Evolutionary conservation across 2,113 vertebrate species (phyloP), one percentile per base, ranked within the genome.

Genomic region (Barbus barbus): DNA sequence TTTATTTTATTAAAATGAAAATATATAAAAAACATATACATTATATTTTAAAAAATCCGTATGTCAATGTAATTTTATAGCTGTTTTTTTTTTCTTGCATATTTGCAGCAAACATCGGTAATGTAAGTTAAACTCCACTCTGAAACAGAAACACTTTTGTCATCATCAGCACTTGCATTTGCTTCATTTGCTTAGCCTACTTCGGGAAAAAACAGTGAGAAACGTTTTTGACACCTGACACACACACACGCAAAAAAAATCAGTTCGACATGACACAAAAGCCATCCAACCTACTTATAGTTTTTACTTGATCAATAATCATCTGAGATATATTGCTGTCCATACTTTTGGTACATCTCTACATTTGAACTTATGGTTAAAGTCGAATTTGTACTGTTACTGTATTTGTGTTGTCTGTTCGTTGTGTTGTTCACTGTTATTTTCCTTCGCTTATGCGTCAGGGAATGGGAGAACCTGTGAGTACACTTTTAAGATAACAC

Each of bases 391-490:
- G 5, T 53, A 38, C 80, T 61, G 87, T 12, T 44, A 3, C 41
- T 44, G 2, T 44, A 44, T 44, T 44, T 56, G n/a, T n/a, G n/a
- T n/a, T n/a, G 11, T 88, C 61, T 78, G 67, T 74, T 61, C 1
- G 12, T n/a, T 72, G 41, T 78, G 85, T 31, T 88, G 90, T 88
- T 89, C 82, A 82, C 88, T 71, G 14, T 46, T 79, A 44, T 46
- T 79, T 79, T 63, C 38, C 22, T 44, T 81, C 81, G 75, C 24
- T 85, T 88, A 91, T 92, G 93, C 96, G 92, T 90, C 94, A 98
- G 98, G 78, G 97, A 99, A 90, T 99, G 98, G 98, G 97, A 99
- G 91, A 95, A 94, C 90, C 92, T 99, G 98, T 99, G 93, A 98
- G 97, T 99, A 92, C 71, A 46, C 18, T 65, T 28, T 33, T 9